phyloP scores from a whole-genome alignment of 2,113 vertebrate species.

The Eptesicus fuscus region DNA sequence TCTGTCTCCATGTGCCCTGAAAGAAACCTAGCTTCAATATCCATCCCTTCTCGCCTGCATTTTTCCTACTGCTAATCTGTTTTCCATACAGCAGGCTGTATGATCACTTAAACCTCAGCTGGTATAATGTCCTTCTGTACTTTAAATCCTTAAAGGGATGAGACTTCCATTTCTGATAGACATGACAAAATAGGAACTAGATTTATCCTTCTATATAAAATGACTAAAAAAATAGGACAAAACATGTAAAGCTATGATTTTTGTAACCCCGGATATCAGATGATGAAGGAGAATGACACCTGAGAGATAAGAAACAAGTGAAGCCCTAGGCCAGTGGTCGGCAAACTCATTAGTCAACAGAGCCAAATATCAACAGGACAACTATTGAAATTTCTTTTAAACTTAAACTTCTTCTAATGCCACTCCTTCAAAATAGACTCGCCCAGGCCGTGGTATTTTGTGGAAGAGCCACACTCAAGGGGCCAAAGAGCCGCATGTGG shows the following conservation, averaged over 20 bases:
- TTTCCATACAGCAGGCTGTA: not conserved
- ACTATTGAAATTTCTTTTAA: too few relatives aligned
- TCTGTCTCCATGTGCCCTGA: not conserved
- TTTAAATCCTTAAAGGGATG: not conserved
- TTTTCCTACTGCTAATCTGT: not conserved
- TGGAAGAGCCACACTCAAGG: too few relatives aligned
- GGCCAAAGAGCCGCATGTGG: too few relatives aligned
- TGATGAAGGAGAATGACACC: not conserved
- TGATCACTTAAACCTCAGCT: not conserved
- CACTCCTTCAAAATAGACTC: too few relatives aligned
- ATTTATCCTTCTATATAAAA: not conserved
- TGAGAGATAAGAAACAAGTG: not conserved
- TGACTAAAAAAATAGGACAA: not conserved
- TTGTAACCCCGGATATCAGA: not conserved
- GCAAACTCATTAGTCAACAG: too few relatives aligned
- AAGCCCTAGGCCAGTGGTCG: not conserved
- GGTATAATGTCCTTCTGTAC: not conserved
- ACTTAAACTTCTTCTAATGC: too few relatives aligned
- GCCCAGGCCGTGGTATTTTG: too few relatives aligned
- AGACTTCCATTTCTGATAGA: not conserved
- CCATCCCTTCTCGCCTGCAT: too few relatives aligned
- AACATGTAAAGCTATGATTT: not conserved
- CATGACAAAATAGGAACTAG: not conserved
- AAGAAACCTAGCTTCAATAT: not conserved
- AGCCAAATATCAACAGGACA: too few relatives aligned